phyloP scores from a whole-genome alignment of 1,140 invertebrate species.

The Polyergus mexicanus region DNA sequence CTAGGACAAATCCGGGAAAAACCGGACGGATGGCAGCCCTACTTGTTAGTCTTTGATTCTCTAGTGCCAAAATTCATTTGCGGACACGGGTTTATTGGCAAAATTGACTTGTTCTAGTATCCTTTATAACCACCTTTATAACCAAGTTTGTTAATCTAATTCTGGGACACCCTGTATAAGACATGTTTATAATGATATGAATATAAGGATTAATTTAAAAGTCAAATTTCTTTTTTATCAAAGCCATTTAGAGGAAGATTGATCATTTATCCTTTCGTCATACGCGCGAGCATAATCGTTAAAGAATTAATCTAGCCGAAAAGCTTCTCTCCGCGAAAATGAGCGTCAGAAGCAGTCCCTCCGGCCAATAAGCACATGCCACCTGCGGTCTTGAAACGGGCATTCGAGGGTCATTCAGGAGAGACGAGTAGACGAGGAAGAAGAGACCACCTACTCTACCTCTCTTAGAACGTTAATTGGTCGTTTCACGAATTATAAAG shows the following conservation, averaged over 20 bases:
- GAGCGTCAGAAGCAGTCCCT: not conserved
- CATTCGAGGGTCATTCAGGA: not conserved
- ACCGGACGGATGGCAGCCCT: no score
- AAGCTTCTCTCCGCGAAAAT: not conserved
- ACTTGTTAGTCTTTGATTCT: no score
- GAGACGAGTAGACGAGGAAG: constrained; percentile 6
- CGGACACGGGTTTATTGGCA: no score
- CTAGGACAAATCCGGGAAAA: no score
- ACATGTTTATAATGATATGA: no score
- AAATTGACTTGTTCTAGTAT: no score
- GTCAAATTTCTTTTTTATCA: not conserved
- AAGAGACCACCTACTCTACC: constrained; percentile 66
- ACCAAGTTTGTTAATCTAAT: no score
- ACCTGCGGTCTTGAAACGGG: constrained; percentile 28
- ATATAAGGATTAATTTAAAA: not conserved
- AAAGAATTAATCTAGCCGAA: constrained; percentile 23
- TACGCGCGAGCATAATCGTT: not conserved
- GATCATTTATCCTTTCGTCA: not conserved
- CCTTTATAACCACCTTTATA: no score
- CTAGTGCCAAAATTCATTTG: no score
- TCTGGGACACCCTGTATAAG: no score
- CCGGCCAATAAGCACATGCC: not conserved
- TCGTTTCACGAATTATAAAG: constrained; percentile 77
- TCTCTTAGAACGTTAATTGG: constrained; percentile 78
- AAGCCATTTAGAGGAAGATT: not conserved